A percentile compares a stretch with the other conserved stretches of the same genome.
These are phyloP conservation scores for Diarsia dahlii DNA, from an alignment of 2,888 invertebrate genomes.

Conservation along the genomic window DNA sequence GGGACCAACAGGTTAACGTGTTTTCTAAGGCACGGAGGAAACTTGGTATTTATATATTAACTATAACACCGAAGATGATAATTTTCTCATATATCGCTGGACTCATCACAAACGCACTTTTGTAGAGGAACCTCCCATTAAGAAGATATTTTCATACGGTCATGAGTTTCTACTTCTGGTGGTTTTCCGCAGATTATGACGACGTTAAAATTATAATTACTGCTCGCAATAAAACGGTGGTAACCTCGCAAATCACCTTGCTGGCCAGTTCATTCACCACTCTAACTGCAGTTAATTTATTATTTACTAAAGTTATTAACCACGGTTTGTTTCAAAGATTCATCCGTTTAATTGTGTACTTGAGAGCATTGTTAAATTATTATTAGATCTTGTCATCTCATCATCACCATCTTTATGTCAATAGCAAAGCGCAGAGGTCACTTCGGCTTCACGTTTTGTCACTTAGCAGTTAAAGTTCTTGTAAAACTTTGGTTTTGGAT, in stretches of 20 bases:
- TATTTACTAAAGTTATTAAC: conserved; percentile 21
- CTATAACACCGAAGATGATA: too few species aligned
- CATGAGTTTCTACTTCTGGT: background rate
- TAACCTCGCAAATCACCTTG: conserved; percentile 54
- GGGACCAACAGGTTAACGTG: too few species aligned
- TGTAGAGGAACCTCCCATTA: background rate
- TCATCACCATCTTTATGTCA: background rate
- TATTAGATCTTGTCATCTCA: background rate
- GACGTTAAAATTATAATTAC: conserved; percentile 48
- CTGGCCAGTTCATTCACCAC: conserved; percentile 49
- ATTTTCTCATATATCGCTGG: background rate
- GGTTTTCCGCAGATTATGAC: conserved; percentile 16
- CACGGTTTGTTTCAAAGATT: conserved; percentile 26
- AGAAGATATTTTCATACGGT: background rate
- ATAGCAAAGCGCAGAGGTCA: background rate
- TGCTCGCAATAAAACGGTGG: background rate
- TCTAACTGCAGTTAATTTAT: conserved; percentile 16
- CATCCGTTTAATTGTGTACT: conserved; percentile 47
- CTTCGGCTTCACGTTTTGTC: background rate
- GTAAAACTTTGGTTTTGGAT: background rate
- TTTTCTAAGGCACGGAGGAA: too few species aligned
- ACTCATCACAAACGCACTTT: background rate
- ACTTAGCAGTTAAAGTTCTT: background rate
- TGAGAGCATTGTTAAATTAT: background rate
- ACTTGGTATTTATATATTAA: too few species aligned